phyloP scores from a whole-genome alignment of 1,140 invertebrate species.

The Bursaphelenchus mucronatus region DNA sequence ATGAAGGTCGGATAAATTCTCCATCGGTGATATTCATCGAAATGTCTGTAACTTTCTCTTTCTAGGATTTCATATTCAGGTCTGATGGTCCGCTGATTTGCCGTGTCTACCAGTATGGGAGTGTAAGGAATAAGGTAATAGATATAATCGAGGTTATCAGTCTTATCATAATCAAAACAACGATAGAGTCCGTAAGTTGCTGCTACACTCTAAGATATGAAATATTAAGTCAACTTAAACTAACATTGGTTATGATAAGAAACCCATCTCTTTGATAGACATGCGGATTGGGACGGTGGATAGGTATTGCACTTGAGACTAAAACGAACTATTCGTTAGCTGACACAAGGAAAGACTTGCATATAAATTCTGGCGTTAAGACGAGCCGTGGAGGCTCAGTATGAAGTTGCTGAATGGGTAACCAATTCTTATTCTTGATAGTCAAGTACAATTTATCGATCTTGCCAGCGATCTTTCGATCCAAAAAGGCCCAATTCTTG shows the following conservation, averaged over 20 bases:
- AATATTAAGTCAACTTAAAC: background rate
- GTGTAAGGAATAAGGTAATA: slow-evolving; percentile 8
- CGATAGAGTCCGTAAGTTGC: slow-evolving; percentile 1
- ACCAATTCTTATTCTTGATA: background rate
- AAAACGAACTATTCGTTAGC: background rate
- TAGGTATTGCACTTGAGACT: background rate
- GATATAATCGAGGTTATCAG: background rate
- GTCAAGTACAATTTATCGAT: background rate
- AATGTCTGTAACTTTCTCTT: background rate
- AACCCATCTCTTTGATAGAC: background rate
- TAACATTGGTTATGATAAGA: slow-evolving; percentile 2
- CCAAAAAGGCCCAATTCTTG: slow-evolving; percentile 5
- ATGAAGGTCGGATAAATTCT: background rate
- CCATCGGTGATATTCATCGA: background rate
- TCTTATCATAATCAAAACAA: background rate
- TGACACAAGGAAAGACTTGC: background rate
- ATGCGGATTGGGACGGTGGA: background rate
- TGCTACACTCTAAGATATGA: background rate
- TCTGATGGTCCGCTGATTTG: background rate
- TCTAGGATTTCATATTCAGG: background rate
- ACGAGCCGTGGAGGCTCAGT: background rate
- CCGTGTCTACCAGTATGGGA: background rate
- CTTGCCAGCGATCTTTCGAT: background rate
- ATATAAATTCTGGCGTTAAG: background rate
- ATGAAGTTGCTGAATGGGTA: background rate